Evolutionary conservation across 2,797 vertebrate genomes (phyloP).

Genomic region (Artibeus lituratus): DNA sequence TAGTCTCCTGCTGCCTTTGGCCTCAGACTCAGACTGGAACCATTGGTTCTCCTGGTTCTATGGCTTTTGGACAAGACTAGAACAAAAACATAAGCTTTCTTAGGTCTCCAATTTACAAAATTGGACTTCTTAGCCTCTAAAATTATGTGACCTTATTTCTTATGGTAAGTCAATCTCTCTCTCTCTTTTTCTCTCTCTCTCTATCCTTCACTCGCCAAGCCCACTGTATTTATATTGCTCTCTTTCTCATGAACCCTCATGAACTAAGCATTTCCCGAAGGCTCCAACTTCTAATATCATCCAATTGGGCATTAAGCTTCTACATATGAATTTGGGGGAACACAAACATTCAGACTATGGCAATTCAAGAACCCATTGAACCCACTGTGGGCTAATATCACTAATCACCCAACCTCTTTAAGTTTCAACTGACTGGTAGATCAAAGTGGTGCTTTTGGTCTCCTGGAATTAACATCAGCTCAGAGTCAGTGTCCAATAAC

Average conservation of each 20-base stretch:
- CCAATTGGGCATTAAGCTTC: neutral
- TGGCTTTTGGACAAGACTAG: neutral
- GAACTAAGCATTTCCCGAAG: neutral
- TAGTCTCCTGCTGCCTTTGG: neutral
- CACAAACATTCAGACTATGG: neutral
- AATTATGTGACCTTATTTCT: neutral
- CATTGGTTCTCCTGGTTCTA: neutral
- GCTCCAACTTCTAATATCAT: neutral
- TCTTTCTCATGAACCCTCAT: neutral
- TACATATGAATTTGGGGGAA: neutral
- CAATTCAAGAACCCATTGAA: neutral
- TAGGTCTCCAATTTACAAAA: neutral
- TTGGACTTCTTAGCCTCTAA: neutral
- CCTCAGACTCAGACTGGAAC: neutral
- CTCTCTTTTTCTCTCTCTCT: neutral
- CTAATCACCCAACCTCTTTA: neutral
- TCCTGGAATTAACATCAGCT: neutral
- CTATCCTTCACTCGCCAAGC: rapidly evolving
- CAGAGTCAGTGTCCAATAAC: neutral
- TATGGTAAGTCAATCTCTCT: neutral
- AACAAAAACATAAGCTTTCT: neutral
- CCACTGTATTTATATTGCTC: neutral
- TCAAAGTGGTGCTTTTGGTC: neutral
- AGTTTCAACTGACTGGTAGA: neutral
- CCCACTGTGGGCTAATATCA: neutral